phyloP scores from a whole-genome alignment of 2,888 invertebrate genomes.

The Heptascelio sp. region DNA sequence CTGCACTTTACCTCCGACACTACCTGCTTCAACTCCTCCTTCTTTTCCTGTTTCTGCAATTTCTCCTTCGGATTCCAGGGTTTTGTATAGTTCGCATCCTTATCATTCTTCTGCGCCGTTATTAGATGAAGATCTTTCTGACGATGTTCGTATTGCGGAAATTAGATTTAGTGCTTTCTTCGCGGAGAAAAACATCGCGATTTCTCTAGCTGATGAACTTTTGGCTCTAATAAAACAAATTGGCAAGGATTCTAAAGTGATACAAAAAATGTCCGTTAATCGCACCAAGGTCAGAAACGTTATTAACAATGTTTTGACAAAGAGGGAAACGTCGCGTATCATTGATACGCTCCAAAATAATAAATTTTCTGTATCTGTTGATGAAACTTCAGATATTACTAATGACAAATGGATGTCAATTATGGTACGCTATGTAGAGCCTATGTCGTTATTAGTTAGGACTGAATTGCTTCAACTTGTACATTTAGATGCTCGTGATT shows the following conservation, averaged over 20 bases:
- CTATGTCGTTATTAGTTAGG: not conserved
- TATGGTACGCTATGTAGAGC: constrained; percentile 10
- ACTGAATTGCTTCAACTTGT: constrained; percentile 13
- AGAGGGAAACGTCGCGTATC: not conserved
- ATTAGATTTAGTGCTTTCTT: not conserved
- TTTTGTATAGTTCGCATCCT: too few relatives aligned
- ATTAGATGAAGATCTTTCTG: too few relatives aligned
- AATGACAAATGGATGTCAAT: constrained; percentile 34
- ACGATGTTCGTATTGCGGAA: not conserved
- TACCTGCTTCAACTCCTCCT: too few relatives aligned
- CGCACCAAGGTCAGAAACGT: not conserved
- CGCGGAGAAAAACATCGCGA: not conserved
- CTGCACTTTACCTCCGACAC: too few relatives aligned
- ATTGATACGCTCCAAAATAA: not conserved
- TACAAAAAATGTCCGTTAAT: too few relatives aligned
- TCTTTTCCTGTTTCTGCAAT: too few relatives aligned
- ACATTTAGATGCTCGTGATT: constrained; percentile 28
- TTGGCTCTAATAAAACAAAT: not conserved
- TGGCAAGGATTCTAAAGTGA: too few relatives aligned
- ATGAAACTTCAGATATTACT: constrained; percentile 38
- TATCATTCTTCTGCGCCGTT: too few relatives aligned
- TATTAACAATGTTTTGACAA: not conserved
- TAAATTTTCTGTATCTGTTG: constrained; percentile 19
- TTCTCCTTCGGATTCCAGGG: too few relatives aligned
- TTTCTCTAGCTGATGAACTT: not conserved